These are phyloP conservation scores for Vanessa atalanta DNA, from an alignment of 1,140 invertebrate species.

Conservation along the genomic window DNA sequence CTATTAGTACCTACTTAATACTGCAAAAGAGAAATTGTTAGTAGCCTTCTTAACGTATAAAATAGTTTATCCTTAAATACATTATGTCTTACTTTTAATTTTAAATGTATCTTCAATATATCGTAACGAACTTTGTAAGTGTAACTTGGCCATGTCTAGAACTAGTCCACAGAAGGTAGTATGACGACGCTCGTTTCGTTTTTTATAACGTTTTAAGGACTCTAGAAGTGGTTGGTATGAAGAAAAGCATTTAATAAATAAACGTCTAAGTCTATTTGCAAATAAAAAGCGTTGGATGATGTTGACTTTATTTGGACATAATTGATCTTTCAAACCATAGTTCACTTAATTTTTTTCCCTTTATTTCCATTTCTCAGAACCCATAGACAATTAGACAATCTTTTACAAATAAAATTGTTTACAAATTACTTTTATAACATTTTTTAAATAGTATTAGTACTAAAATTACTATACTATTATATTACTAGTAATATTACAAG, in stretches of 20 bases:
- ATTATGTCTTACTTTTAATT: too few species aligned
- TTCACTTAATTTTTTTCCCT: background rate
- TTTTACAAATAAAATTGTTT: too few species aligned
- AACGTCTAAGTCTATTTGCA: slow-evolving; percentile 21
- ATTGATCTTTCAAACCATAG: slow-evolving; percentile 1
- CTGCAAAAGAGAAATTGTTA: background rate
- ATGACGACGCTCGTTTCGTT: slow-evolving; percentile 2
- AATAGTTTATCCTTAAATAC: background rate
- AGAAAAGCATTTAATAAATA: slow-evolving; percentile 10
- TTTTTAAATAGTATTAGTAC: background rate
- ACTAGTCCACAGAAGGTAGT: slow-evolving; percentile 15
- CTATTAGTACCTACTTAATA: background rate
- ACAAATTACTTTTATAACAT: too few species aligned
- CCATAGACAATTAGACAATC: background rate
- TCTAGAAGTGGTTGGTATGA: slow-evolving; percentile 17
- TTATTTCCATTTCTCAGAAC: background rate
- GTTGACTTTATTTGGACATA: background rate
- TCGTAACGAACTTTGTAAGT: too few species aligned
- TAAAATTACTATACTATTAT: too few species aligned
- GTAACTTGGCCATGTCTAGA: background rate
- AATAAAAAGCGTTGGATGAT: slow-evolving; percentile 14
- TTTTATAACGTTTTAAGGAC: slow-evolving; percentile 17
- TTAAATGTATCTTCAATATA: too few species aligned
- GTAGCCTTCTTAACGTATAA: background rate
- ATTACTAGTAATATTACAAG: too few species aligned